Conservation (phyloP, 1,140 invertebrate species). For the Zaprionus vittiger region DNA sequence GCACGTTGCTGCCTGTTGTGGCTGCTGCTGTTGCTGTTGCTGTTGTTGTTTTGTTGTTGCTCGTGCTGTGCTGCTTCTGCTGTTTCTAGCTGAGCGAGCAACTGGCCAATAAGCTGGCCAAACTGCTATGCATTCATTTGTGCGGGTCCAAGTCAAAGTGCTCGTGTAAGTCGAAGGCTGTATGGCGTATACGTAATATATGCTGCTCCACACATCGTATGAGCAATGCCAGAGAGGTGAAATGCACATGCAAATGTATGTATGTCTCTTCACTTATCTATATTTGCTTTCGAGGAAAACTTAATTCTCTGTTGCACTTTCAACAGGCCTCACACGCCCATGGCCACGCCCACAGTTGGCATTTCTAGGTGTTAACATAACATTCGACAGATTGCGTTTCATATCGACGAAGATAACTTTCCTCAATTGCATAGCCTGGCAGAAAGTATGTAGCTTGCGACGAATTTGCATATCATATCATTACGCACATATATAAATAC, state of each 20-base stretch:
- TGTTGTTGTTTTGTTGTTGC: constrained; percentile 6
- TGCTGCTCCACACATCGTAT: constrained; percentile 9
- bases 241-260: neutral
- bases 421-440: neutral
- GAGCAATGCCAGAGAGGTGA: neutral
- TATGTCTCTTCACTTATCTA: neutral
- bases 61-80: neutral
- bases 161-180: neutral
- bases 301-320: constrained; percentile 4
- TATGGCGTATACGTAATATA: constrained; percentile 30
- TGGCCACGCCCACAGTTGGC: neutral
- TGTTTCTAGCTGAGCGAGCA: constrained; percentile 16
- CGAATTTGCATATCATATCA: neutral
- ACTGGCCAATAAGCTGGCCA: constrained; percentile 35
- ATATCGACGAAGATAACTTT: neutral
- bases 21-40: neutral
- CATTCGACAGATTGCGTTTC: neutral
- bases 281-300: neutral
- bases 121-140: constrained; percentile 32
- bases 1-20: neutral
- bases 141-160: constrained; percentile 18
- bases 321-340: neutral
- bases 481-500: neutral
- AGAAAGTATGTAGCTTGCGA: neutral
- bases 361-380: constrained; percentile 6